These are phyloP conservation scores for Myrmophylax atrothorax DNA, from an alignment of 2,113 vertebrate species.

Conservation along the genomic window DNA sequence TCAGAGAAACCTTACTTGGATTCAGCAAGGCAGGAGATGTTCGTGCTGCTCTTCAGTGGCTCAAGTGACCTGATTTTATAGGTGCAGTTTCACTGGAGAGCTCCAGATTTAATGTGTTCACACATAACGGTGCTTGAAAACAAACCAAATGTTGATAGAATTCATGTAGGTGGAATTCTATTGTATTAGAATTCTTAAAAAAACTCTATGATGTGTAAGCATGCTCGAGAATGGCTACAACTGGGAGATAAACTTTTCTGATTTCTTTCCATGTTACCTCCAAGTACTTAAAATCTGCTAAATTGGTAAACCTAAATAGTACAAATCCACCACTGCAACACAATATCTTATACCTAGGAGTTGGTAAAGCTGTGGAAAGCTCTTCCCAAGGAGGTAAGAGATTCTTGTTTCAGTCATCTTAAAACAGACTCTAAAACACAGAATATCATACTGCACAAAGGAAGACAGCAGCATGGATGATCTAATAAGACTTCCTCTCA, in stretches of 20 bases:
- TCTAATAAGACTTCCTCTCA: not conserved
- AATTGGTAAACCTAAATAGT: not conserved
- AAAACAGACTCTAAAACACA: not conserved
- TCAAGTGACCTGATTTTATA: not conserved
- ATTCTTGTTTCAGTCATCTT: not conserved
- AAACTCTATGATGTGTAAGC: not conserved
- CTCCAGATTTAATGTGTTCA: not conserved
- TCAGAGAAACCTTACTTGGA: not conserved
- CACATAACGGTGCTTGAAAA: not conserved
- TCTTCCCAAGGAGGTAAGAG: not conserved
- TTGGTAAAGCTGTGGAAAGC: not conserved
- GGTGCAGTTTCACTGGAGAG: not conserved
- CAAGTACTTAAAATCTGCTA: not conserved
- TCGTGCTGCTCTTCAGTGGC: not conserved
- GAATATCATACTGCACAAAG: not conserved
- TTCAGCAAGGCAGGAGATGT: not conserved
- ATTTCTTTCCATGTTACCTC: not conserved
- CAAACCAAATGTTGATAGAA: not conserved
- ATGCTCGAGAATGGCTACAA: not conserved
- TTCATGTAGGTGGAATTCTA: not conserved
- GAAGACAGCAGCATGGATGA: not conserved
- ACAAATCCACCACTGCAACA: not conserved
- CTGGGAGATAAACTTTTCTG: not conserved
- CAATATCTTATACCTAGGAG: not conserved
- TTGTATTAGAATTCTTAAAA: not conserved